phyloP scores from a whole-genome alignment of 1,140 invertebrate genomes.

The Plectrocnemia conspersa region DNA sequence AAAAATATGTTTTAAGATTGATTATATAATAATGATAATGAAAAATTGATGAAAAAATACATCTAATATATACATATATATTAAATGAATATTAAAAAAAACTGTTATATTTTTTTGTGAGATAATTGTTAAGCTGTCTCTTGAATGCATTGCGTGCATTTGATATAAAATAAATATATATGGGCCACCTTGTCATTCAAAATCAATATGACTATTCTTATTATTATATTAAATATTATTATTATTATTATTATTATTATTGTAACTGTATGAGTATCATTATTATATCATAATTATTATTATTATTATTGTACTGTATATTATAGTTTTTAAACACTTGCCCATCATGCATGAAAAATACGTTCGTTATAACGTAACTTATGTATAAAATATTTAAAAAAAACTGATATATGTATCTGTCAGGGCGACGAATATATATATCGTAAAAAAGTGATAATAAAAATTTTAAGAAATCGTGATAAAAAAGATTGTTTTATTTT shows the following conservation, averaged over 20 bases:
- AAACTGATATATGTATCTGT: slow-evolving; percentile 2
- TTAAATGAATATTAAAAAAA: slow-evolving; percentile 7
- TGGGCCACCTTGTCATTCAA: slow-evolving; percentile 16
- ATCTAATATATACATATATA: not conserved
- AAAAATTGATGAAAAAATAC: not conserved
- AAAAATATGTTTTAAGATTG: too few species aligned
- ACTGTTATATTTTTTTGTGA: not conserved
- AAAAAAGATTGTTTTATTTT: slow-evolving; percentile 23
- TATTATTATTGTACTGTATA: slow-evolving; percentile 26
- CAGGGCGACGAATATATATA: not conserved
- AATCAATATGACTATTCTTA: slow-evolving; percentile 23
- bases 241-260: slow-evolving; percentile 20
- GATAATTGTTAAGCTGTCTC: too few species aligned
- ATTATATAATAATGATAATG: too few species aligned
- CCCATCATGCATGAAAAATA: slow-evolving; percentile 27
- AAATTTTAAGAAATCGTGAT: slow-evolving; percentile 35
- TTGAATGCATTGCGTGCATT: too few species aligned
- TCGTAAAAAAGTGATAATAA: slow-evolving; percentile 35
- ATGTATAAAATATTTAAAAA: slow-evolving; percentile 25
- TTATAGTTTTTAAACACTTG: slow-evolving; percentile 31
- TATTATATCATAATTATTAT: slow-evolving; percentile 19
- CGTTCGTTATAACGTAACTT: slow-evolving; percentile 27
- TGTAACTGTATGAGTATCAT: slow-evolving; percentile 21
- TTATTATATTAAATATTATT: slow-evolving; percentile 11
- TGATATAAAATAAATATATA: slow-evolving; percentile 2